Evolutionary conservation across 2,888 invertebrate genomes (phyloP), one percentile per base, ranked within the genome.

Genomic region (Hymenopus coronatus): DNA sequence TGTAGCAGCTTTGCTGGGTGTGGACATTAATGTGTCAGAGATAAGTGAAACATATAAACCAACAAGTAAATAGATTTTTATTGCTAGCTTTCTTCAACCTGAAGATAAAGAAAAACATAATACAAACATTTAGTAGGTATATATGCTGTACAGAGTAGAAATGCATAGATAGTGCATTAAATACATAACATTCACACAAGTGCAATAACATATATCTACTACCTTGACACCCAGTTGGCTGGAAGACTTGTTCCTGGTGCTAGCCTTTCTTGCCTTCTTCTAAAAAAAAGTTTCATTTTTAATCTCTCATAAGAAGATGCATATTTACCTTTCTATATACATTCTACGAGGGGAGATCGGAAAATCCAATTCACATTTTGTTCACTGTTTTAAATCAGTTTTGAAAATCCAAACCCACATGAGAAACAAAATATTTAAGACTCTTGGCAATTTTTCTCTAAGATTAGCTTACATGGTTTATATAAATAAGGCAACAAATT

Each of bases 191-290:
- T 14, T 82, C 28, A 88, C 33, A 87, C 28, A 89, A 91, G 90
- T 91, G 70, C 83, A 85, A 86, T 86, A 46, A 86, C 81, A 83
- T 83, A 83, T 25, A 30, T 83, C 28, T 88, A 89, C 88, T 90
- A 90, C 90, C 90, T 95, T 94, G 92, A 94, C 94, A 93, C 94
- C 94, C 92, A 93, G 94, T 92, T 93, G 94, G 92, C 93, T 94
- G 92, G 93, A 92, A 92, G 94, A 92, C 93, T 94, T 94, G 93
- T 93, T 94, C 93, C 94, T 93, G 92, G 94, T 93, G 93, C 94
- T 95, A 94, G 94, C 93, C 93, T 93, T 94, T 93, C 94, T 93
- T 93, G 93, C 93, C 92, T 94, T 94, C 93, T 94, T 94, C 94
- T 94, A 94, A 93, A 94, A 94, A 93, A 93, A 20, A 70, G 54